These are phyloP conservation scores for Proteles cristata DNA, from an alignment of 2,113 vertebrate genomes.

Conservation along the genomic window DNA sequence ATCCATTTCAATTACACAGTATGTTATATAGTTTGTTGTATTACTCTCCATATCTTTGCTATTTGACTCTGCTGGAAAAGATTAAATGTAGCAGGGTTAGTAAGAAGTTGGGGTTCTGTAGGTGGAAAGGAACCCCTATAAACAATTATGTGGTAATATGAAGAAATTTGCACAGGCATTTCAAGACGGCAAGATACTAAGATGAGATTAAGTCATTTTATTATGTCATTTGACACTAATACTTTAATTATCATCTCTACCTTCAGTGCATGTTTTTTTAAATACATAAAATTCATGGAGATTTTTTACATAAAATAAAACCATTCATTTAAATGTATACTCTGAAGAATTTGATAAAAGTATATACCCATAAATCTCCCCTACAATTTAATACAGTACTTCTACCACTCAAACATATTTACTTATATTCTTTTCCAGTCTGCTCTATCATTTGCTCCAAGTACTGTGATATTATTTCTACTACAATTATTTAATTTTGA, in stretches of 20 bases:
- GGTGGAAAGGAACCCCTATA: background rate
- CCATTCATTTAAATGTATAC: background rate
- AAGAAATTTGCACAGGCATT: background rate
- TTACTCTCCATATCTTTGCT: slow-evolving; percentile 79
- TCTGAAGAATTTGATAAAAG: background rate
- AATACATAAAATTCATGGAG: background rate
- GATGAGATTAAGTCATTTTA: slow-evolving; percentile 20
- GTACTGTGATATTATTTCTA: background rate
- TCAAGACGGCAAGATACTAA: slow-evolving; percentile 16
- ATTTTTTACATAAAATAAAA: background rate
- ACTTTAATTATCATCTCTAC: background rate
- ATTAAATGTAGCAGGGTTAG: slow-evolving; percentile 50
- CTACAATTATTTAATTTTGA: background rate
- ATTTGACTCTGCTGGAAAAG: slow-evolving; percentile 68
- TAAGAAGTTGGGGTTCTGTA: slow-evolving; percentile 42
- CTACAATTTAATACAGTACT: background rate
- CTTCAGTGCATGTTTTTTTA: background rate
- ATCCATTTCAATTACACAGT: slow-evolving; percentile 85
- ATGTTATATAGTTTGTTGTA: slow-evolving; percentile 82
- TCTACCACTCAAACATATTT: background rate
- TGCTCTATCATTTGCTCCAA: background rate
- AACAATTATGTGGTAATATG: background rate
- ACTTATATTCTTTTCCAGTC: background rate
- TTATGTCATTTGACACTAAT: background rate
- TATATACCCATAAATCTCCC: background rate